Base-by-base conservation (phyloP, 2,797 vertebrate genomes). In the Anableps anableps region DNA sequence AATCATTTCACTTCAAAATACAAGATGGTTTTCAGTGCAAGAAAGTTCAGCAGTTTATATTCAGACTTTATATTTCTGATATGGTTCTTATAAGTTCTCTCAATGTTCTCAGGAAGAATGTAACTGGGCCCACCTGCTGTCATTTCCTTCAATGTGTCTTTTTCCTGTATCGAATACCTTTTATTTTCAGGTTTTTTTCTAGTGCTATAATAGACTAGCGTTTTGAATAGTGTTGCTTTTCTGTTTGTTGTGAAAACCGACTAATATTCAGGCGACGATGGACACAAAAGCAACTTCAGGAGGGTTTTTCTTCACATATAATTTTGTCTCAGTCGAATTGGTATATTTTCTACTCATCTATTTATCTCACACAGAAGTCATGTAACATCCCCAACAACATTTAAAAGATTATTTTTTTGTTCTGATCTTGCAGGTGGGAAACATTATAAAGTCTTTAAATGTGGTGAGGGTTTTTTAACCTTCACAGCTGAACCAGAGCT, bases 91-190 rank as follows among this genome's bases (percentile, higher is more conserved):
- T n/a, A 75, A 41, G 43, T 80, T 78, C 19, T 64, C 77, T 53
- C 43, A 80, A 43, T 71, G 10, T 80, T 84, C 60, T 76, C 31
- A 76, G 60, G 23, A 77, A 70, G n/a, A 83, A 81, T 70, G 51
- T 64, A 70, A 78, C 71, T 0, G 8, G 3, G 1, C 50, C 75
- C 80, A 85, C 85, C 85, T 88, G 72, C 80, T 85, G 85, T 60
- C n/a, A 77, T 79, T 88, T 84, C 79, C 72, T 79, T 77, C 53
- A 50, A 76, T 75, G 81, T 82, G 82, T 77, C 71, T 74, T 13
- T 86, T 87, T 81, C 79, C 45, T 80, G 62, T 58, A 71, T 82
- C 80, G 81, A 73, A 83, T 72, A 80, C 72, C 26, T 5, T 9
- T 29, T 50, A 17, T 31, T 62, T 34, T 5, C 58, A 62, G 58